Conservation (phyloP, 2,797 vertebrate species). For the Acanthurus lineatus region DNA sequence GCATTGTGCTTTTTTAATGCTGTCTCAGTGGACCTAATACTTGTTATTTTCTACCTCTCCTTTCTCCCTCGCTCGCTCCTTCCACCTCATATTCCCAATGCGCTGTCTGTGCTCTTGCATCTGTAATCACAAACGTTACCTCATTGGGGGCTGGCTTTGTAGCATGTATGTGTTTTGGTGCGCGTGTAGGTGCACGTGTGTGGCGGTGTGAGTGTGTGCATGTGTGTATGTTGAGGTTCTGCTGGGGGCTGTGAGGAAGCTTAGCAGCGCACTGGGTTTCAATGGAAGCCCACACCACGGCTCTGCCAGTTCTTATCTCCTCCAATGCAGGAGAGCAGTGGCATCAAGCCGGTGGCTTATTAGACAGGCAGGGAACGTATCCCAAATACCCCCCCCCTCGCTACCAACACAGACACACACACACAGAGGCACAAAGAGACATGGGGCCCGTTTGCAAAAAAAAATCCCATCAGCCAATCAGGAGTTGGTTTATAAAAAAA, state of each 20-base stretch:
- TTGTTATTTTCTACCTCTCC: constrained; percentile 79
- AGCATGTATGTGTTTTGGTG: constrained; percentile 50
- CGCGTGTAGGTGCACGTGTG: constrained; percentile 14
- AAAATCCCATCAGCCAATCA: too few species aligned
- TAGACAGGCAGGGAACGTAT: constrained; percentile 83
- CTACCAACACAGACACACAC: constrained; percentile 28
- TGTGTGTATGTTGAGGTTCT: constrained; percentile 69
- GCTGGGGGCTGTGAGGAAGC: constrained; percentile 78
- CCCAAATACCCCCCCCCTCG: constrained; percentile 68
- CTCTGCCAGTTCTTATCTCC: constrained; percentile 86
- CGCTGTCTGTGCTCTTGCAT: constrained; percentile 77
- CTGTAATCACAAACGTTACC: constrained; percentile 83
- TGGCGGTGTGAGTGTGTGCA: constrained; percentile 29
- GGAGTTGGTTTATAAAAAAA: too few species aligned
- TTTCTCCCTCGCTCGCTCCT: constrained; percentile 60
- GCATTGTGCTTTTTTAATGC: constrained; percentile 83
- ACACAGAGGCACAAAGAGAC: constrained; percentile 47
- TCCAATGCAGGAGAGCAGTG: constrained; percentile 84
- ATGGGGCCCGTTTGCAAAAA: too few species aligned
- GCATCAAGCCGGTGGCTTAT: constrained; percentile 86
- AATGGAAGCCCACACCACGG: constrained; percentile 78
- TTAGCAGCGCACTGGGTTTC: constrained; percentile 82
- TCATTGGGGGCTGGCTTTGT: constrained; percentile 77
- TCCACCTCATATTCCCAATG: constrained; percentile 78
- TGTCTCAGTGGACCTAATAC: constrained; percentile 81